These are phyloP conservation scores for Gopherus evgoodei DNA, from an alignment of 2,113 vertebrate species.

Conservation along the genomic window DNA sequence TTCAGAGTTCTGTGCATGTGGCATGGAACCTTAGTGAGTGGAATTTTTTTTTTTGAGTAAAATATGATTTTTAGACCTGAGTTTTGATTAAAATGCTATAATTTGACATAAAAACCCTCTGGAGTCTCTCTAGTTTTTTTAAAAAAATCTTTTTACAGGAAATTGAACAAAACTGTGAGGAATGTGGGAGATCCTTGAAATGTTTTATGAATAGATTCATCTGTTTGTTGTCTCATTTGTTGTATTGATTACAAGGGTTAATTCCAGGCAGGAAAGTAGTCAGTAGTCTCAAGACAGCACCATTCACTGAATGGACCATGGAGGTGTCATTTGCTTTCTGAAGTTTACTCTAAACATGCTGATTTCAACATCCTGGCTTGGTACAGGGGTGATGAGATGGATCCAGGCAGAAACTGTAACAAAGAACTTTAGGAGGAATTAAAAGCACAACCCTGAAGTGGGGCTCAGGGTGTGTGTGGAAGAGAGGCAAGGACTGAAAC, in stretches of 20 bases:
- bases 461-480: not conserved
- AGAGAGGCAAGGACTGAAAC: not conserved
- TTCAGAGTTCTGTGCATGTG: not conserved
- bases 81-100: not conserved
- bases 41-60: not conserved
- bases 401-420: not conserved
- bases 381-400: no score
- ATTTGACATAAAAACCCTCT: not conserved
- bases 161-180: not conserved
- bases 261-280: not conserved
- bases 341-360: no score
- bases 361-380: no score
- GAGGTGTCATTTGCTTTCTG: no score
- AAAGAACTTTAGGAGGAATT: not conserved
- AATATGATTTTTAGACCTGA: not conserved
- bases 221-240: rapidly evolving
- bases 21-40: not conserved
- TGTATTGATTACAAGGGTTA: not conserved
- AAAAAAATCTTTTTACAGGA: not conserved
- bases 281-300: no score
- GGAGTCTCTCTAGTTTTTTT: not conserved
- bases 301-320: no score
- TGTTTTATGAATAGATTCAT: not conserved
- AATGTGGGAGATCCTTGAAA: not conserved
- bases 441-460: not conserved